phyloP scores from a whole-genome alignment of 2,888 invertebrate species.

The Plutella xylostella region DNA sequence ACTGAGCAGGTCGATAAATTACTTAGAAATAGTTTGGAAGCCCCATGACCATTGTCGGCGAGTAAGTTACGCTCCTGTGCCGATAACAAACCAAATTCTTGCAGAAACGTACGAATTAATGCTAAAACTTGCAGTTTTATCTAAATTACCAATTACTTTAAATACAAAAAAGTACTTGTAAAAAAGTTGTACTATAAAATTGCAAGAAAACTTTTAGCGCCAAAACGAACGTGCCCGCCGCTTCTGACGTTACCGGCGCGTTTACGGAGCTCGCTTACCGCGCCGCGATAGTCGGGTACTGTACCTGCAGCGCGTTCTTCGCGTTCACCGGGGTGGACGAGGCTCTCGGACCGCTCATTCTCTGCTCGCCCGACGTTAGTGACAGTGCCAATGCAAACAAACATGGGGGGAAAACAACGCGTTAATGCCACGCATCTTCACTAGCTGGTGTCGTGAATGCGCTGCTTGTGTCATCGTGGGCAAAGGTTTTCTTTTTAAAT shows the following conservation, averaged over 20 bases:
- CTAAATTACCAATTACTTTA: too few species aligned
- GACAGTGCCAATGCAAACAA: constrained; percentile 59
- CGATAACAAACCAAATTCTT: background rate
- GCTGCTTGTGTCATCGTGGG: too few species aligned
- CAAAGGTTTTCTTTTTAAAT: too few species aligned
- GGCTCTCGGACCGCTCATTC: constrained; percentile 66
- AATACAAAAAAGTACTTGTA: too few species aligned
- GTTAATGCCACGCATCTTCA: constrained; percentile 37
- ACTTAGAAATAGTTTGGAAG: constrained; percentile 2
- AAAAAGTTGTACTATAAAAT: too few species aligned
- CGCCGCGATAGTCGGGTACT: constrained; percentile 61
- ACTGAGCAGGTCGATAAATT: background rate
- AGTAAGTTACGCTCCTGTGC: background rate
- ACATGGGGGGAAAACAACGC: constrained; percentile 56
- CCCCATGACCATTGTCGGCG: background rate
- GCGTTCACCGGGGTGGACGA: constrained; percentile 70
- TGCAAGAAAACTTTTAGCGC: constrained; percentile 2
- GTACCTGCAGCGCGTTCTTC: constrained; percentile 76
- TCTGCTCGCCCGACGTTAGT: constrained; percentile 45
- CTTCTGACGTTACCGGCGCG: background rate
- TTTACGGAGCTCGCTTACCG: constrained; percentile 37
- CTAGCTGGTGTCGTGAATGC: too few species aligned
- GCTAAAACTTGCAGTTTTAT: constrained; percentile 1
- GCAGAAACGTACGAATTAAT: background rate
- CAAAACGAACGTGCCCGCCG: constrained; percentile 1